Base-by-base conservation (phyloP, 2,888 invertebrate species). In the Cephus pulcher region DNA sequence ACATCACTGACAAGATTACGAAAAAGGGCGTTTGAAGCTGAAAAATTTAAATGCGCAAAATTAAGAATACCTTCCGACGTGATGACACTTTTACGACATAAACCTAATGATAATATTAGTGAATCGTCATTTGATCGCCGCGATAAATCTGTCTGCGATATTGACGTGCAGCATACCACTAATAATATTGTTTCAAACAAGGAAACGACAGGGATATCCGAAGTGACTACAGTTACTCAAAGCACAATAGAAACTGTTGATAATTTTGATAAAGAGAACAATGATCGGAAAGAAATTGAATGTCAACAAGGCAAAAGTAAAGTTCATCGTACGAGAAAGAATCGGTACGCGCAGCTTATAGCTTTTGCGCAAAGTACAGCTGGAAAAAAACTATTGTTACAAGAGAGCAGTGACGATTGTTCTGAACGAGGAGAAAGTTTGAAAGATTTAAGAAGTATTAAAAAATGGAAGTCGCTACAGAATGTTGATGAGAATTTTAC, bases 1-100 rank as follows among this genome's bases (percentile, higher is more conserved):
- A 40, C 34, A 12, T 68, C 70, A 32, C 37, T 75, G 68, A 32
- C 69, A 12, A 75, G 70, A 75, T 69, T 15, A 40, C 34, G 77
- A 69, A 75, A 37, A 34, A 75, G 12, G 33, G 68, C 9, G 30
- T 77, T 34, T 69, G n/a, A 75, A 9, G 23, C 32, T 6, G 30
- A 75, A 40, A 33, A 11, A 71, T 34, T 33, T 12, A 12, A 12
- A 12, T 71, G 56, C 0, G 23, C 56, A 56, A 56, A 23, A 56
- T 15, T 56, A 56, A 23, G 23, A 23, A 9, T 56, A 56, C 56
- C 56, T 56, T 23, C 23, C 3, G 56, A 56, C 23, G 2, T 56
- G 23, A 23, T 23, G 2, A 9, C 23, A 56, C 23, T 56, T 23
- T 56, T 56, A 23, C 56, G 23, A 56, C 2, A 9, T 9, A 56